phyloP scores from a whole-genome alignment of 2,888 invertebrate genomes.

The Sialis fuliginosa region DNA sequence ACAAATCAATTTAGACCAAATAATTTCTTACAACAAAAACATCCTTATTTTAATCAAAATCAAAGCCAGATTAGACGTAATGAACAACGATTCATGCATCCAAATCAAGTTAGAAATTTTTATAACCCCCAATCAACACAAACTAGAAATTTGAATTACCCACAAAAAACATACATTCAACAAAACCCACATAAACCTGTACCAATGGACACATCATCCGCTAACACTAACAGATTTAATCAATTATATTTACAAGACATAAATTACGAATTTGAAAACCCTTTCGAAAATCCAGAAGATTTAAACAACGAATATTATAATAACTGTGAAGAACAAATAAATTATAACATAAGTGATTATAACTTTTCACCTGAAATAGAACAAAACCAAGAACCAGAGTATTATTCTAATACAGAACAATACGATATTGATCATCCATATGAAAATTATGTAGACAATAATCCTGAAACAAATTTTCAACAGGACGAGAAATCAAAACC shows the following conservation, averaged over 20 bases:
- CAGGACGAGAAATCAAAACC: background rate
- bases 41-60: background rate
- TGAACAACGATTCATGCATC: background rate
- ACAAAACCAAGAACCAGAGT: background rate
- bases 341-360: background rate
- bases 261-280: background rate
- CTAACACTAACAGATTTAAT: background rate
- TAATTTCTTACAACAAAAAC: background rate
- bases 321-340: background rate
- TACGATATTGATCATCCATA: background rate
- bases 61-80: background rate
- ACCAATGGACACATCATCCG: constrained; percentile 5
- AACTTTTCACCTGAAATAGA: background rate
- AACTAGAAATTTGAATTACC: background rate
- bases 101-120: no score
- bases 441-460: background rate
- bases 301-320: background rate
- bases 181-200: background rate
- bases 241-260: background rate
- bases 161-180: no score
- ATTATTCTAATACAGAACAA: background rate
- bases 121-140: no score
- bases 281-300: background rate
- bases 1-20: background rate
- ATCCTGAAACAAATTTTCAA: background rate